Base-by-base conservation (phyloP, 2,888 invertebrate genomes). In the Petrolisthes manimaculis region DNA sequence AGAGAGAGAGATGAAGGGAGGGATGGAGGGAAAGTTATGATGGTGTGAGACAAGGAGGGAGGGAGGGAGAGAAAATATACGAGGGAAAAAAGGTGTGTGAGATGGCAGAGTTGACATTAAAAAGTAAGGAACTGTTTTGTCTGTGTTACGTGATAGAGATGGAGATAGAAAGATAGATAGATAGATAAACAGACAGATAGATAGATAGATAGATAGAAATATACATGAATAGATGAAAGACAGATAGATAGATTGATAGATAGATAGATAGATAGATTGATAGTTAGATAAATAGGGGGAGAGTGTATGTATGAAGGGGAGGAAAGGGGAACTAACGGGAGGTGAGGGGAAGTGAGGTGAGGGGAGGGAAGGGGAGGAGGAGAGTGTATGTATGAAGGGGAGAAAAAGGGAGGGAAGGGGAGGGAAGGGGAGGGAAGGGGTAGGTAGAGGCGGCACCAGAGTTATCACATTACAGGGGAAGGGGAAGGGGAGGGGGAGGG, bases 391-490 rank as follows among this genome's bases (percentile, higher is more conserved):
- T 37, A 37, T 37, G 37, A 61, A 61, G 61, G 9, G 61, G 3
- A 61, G 9, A 1, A 3, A 1, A 18, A 3, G 61, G 9, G 61
- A 18, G 9, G 18, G 61, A 3, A 12, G 61, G 61, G 9, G 61
- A 61, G 61, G 61, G 18, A 61, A 18, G 61, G 61, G 61, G 61
- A 61, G 61, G n/a, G n/a, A n/a, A n/a, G n/a, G n/a, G n/a, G n/a
- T n/a, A n/a, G n/a, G 37, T 77, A 18, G 21, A 5, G 21, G 12
- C 37, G 12, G 8, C 53, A 82, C 53, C n/a, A 82, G 51, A n/a
- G n/a, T n/a, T n/a, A n/a, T n/a, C n/a, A 51, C 56, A 80, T 80
- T 80, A 56, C 80, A 55, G 21, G 55, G 21, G 61, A 6, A 37
- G 1, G 12, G 51, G 78, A 75, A 75, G 9, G 75, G 78, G 4